Evolutionary conservation across 2,113 vertebrate genomes (phyloP).

Genomic region (Gobio gobio): DNA sequence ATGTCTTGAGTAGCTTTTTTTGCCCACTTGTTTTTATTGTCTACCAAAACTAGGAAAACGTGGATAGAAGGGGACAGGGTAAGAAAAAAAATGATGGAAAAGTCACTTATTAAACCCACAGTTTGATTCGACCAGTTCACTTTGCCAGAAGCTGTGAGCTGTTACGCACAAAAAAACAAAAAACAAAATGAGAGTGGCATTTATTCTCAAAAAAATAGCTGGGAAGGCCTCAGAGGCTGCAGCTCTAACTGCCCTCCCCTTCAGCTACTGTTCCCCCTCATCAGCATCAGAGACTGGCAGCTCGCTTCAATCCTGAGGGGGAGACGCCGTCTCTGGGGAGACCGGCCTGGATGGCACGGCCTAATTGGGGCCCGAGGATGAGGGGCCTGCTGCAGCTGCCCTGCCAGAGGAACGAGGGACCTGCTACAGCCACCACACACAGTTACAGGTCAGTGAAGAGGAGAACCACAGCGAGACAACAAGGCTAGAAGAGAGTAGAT

Average conservation of each 20-base stretch:
- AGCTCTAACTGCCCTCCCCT: conserved; percentile 33
- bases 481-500: neutral
- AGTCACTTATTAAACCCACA: conserved; percentile 5
- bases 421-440: neutral
- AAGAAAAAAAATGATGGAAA: neutral
- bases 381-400: conserved; percentile 7
- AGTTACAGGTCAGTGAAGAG: conserved; percentile 5
- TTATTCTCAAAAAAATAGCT: neutral
- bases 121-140: conserved; percentile 17
- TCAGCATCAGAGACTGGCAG: conserved; percentile 36
- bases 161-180: neutral
- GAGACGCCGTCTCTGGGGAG: neutral
- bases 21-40: neutral
- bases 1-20: neutral
- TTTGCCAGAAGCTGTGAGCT: conserved; percentile 28
- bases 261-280: conserved; percentile 38
- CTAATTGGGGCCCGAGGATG: conserved; percentile 35
- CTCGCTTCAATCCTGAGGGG: conserved; percentile 15
- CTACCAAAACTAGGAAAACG: neutral
- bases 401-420: neutral
- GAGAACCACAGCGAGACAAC: neutral
- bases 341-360: neutral
- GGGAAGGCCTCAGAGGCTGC: conserved; percentile 21
- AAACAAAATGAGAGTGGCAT: conserved; percentile 17
- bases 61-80: neutral